Conservation (phyloP, 2,888 invertebrate species). For the Oxycera nigricornis region DNA sequence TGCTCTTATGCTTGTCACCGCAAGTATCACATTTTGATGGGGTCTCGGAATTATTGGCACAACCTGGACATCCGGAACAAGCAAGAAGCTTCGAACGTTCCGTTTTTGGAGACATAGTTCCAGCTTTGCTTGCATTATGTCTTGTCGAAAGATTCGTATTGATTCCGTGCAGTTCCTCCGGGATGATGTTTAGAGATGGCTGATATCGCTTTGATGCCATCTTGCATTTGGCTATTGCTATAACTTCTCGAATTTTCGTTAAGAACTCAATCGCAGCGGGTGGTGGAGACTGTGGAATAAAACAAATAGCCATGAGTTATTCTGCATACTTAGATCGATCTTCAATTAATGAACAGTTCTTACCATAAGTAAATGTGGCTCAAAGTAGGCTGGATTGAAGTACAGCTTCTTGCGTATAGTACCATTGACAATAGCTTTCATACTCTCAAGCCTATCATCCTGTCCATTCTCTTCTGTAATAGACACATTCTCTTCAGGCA, state of each 20-base stretch:
- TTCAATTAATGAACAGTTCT: conserved; percentile 52
- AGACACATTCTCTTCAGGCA: conserved; percentile 85
- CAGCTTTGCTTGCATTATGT: background rate
- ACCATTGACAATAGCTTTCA: conserved; percentile 71
- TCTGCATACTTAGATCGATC: background rate
- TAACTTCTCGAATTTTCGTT: conserved; percentile 87
- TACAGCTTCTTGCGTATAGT: conserved; percentile 80
- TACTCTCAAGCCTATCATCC: conserved; percentile 71
- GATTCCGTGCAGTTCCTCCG: conserved; percentile 73
- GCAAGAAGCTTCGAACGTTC: conserved; percentile 58
- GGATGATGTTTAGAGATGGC: conserved; percentile 80
- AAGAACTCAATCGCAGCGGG: conserved; percentile 90
- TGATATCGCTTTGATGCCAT: conserved; percentile 82
- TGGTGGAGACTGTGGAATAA: conserved; percentile 77
- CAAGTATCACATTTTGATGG: conserved; percentile 58
- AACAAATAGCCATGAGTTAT: background rate
- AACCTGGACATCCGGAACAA: conserved; percentile 72
- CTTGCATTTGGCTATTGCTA: conserved; percentile 87
- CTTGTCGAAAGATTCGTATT: conserved; percentile 62
- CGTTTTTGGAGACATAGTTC: conserved; percentile 48
- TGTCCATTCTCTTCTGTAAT: conserved; percentile 78
- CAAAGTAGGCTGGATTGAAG: conserved; percentile 91
- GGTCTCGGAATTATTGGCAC: conserved; percentile 52
- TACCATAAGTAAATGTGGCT: conserved; percentile 83
- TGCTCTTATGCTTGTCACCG: conserved; percentile 77